Percentiles rank a stretch among this genome's conserved stretches.
These are phyloP conservation scores for Andrena fulva DNA, from an alignment of 2,888 invertebrate genomes.

Conservation along the genomic window DNA sequence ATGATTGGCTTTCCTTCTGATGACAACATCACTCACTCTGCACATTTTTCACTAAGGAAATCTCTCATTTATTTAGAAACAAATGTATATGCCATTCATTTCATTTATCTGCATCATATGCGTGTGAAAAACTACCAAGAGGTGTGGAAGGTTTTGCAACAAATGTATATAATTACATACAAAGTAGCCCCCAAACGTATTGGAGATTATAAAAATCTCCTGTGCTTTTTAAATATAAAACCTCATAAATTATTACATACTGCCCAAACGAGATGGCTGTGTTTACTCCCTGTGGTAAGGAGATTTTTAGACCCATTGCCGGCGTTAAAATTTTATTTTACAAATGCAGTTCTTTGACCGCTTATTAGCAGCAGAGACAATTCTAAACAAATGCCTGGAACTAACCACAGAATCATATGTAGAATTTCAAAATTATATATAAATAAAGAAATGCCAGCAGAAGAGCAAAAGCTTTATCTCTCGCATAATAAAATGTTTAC, in stretches of 20 bases:
- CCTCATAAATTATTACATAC: not conserved
- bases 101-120: conserved; percentile 2
- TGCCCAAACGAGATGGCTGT: not conserved
- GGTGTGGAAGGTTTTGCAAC: not conserved
- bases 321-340: conserved; percentile 1
- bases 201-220: not conserved
- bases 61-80: not conserved
- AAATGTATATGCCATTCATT: not conserved
- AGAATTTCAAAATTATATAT: conserved; percentile 2
- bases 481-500: not conserved
- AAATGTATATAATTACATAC: not conserved
- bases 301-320: not conserved
- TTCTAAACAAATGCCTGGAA: not conserved
- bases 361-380: not conserved
- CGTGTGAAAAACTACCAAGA: not conserved
- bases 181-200: not conserved
- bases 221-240: not conserved
- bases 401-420: not conserved
- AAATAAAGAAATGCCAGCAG: conserved; percentile 3
- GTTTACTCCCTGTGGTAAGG: too few species aligned
- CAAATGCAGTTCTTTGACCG: not conserved
- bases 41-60: not conserved
- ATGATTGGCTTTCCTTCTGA: not conserved
- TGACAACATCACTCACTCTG: not conserved
- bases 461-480: not conserved